Evolutionary conservation across 2,113 vertebrate genomes (phyloP).

Genomic region (Laticauda laticaudata): DNA sequence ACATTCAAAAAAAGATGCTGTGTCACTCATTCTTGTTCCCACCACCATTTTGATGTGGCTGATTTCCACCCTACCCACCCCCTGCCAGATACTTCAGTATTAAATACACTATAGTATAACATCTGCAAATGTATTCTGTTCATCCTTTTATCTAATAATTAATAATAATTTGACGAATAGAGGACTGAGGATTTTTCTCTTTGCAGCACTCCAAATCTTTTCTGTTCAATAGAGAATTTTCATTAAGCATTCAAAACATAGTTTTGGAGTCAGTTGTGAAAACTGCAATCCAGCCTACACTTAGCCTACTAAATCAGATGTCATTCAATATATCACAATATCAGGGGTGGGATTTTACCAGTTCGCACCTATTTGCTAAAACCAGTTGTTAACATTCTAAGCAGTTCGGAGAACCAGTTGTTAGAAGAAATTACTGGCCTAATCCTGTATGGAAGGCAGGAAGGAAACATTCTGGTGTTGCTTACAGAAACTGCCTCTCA

Average conservation of each 20-base stretch:
- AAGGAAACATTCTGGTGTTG: no score
- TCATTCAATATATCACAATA: not conserved
- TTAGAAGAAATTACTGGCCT: no score
- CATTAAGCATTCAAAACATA: not conserved
- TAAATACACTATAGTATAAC: not conserved
- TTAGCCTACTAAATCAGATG: not conserved
- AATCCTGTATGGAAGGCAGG: no score
- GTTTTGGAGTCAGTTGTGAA: not conserved
- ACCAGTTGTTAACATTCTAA: no score
- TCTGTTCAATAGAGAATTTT: not conserved
- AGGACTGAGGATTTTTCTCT: not conserved
- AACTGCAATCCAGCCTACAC: not conserved
- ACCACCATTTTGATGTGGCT: not conserved
- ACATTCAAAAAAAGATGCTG: not conserved
- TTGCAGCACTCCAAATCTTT: not conserved
- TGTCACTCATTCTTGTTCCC: not conserved
- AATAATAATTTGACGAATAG: not conserved
- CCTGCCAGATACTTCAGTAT: not conserved
- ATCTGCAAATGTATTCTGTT: not conserved
- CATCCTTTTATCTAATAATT: not conserved
- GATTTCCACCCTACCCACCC: not conserved
- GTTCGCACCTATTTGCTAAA: no score
- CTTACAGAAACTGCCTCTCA: no score
- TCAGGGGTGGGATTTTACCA: not conserved
- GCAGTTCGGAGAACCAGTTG: no score